Base-by-base conservation (phyloP, 2,113 vertebrate genomes). In the Phalacrocorax pelagicus region DNA sequence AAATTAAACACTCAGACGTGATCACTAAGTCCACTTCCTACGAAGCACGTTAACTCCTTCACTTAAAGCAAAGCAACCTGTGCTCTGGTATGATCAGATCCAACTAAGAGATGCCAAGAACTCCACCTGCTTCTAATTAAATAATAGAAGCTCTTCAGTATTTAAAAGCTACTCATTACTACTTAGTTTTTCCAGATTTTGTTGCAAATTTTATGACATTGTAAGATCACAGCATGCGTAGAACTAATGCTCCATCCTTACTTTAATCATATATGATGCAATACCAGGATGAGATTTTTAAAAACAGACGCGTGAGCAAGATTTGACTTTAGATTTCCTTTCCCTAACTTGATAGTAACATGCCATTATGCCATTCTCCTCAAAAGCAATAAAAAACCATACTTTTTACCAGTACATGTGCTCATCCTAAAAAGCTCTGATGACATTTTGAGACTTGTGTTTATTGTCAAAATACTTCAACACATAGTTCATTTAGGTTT, bases 51-150 rank as follows among this genome's bases (percentile, higher is more conserved):
- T 14, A 91, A 90, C 86, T 86, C 62, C 96, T 92, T 71, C 89
- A 80, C 86, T 81, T 36, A 74, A 84, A 88, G 93, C 81, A 93
- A 83, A 90, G 36, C 96, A 92, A 78, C 90, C 44, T 79, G 29
- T 59, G 83, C 84, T 96, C 94, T 71, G 85, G 75, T 94, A 93
- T 73, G 85, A 87, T 67, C 96, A 94, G 81, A 94, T 52, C 93
- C 94, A 82, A 74, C 81, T 44, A 51, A 70, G 81, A 58, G 74
- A 97, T 78, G 93, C 96, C 97, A 98, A 94, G 92, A 97, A 91
- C 84, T 94, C 96, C 97, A 97, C 97, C 97, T 98, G 97, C 86
- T 98, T 97, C 92, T 88, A 97, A 97, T 97, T 97, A 95, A 94
- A 81, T 93, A 95, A 95, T 61, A 96, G 94, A 96, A 97, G 69